Conservation (phyloP, 2,888 invertebrate genomes). For the Craniophora ligustri region DNA sequence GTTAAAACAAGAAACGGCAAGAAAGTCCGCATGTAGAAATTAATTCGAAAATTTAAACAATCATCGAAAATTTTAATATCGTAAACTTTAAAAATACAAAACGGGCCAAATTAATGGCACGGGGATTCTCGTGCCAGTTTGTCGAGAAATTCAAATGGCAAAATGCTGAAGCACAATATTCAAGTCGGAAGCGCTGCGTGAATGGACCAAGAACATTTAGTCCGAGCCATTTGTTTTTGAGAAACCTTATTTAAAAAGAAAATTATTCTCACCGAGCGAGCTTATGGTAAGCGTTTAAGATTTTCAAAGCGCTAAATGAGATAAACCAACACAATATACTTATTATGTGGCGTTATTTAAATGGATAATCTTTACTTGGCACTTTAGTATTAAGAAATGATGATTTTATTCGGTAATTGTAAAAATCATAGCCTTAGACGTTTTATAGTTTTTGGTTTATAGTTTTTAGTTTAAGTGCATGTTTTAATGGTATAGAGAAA, state of each 20-base stretch:
- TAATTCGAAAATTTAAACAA: too few species aligned
- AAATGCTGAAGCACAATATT: conserved; percentile 53
- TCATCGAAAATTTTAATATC: not conserved
- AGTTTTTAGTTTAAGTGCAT: too few species aligned
- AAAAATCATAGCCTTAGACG: too few species aligned
- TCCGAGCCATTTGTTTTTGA: conserved; percentile 46
- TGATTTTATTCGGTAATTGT: too few species aligned
- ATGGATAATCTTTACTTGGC: conserved; percentile 24
- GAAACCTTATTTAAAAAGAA: conserved; percentile 44
- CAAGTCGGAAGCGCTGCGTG: conserved; percentile 27
- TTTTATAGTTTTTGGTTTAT: too few species aligned
- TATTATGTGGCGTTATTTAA: conserved; percentile 25
- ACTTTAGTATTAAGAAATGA: too few species aligned
- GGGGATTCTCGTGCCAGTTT: conserved; percentile 7
- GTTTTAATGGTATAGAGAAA: too few species aligned
- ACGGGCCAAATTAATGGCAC: conserved; percentile 21
- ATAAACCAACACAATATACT: conserved; percentile 33
- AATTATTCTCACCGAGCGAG: conserved; percentile 38
- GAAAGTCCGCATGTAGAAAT: too few species aligned
- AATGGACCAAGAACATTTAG: conserved; percentile 41
- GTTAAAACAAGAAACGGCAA: too few species aligned
- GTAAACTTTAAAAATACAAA: conserved; percentile 18
- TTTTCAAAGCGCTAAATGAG: conserved; percentile 36
- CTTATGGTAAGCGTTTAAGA: conserved; percentile 41
- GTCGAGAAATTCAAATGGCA: conserved; percentile 46